Conservation (phyloP, 1,140 invertebrate species). For the Musca domestica region DNA sequence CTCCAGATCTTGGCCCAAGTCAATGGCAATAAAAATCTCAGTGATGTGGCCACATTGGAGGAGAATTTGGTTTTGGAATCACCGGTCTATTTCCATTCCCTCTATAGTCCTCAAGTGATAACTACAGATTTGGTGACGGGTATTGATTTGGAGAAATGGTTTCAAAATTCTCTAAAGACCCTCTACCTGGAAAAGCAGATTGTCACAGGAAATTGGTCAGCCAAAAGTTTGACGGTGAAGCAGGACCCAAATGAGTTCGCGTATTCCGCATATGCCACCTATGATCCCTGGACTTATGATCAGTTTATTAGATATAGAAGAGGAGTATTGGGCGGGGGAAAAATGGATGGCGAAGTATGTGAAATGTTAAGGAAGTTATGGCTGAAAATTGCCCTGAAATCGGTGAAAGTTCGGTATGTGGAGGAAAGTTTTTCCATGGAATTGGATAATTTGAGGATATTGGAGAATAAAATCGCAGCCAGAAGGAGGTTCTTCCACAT, state of each 20-base stretch:
- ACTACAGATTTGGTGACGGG: constrained; percentile 35
- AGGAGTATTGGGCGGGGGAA: not conserved
- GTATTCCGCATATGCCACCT: not conserved
- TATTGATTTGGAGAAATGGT: constrained; percentile 41
- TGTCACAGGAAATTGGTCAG: constrained; percentile 45
- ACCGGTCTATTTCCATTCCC: constrained; percentile 36
- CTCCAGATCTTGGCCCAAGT: constrained; percentile 28
- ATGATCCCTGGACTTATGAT: constrained; percentile 3
- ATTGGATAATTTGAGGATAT: not conserved
- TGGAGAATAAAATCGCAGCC: not conserved
- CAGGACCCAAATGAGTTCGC: constrained; percentile 6
- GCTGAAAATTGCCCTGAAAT: not conserved
- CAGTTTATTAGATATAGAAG: not conserved
- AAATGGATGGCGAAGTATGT: constrained; percentile 6
- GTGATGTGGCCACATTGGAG: constrained; percentile 36
- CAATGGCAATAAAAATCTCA: constrained; percentile 37
- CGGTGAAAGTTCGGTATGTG: constrained; percentile 10
- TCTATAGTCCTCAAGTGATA: constrained; percentile 32
- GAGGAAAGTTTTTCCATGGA: not conserved
- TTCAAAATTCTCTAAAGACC: constrained; percentile 34
- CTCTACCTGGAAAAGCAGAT: constrained; percentile 27
- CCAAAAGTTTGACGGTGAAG: constrained; percentile 35
- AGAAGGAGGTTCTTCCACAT: not conserved
- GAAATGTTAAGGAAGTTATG: not conserved
- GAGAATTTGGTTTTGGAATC: constrained; percentile 34